Percentiles rank a stretch among this genome's conserved stretches.
phyloP scores from a whole-genome alignment of 2,797 vertebrate genomes.

The Nyctalus aviator region DNA sequence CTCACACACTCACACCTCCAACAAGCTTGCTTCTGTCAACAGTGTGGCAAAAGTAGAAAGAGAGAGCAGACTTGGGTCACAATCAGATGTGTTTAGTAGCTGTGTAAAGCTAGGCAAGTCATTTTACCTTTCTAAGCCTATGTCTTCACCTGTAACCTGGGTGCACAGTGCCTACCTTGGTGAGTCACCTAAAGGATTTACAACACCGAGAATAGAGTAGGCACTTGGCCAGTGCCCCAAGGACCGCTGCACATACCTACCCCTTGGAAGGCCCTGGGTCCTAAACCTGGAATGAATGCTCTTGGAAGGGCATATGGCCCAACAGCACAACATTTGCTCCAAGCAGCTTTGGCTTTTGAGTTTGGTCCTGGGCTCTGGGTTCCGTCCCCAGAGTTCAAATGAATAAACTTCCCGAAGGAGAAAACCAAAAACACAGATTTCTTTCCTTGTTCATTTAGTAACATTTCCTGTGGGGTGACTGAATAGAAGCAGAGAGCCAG shows the following conservation, averaged over 20 bases:
- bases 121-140: neutral
- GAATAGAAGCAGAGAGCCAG: neutral
- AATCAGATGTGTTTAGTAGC: neutral
- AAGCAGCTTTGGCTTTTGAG: neutral
- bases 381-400: neutral
- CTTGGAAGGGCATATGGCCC: neutral
- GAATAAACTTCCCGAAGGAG: neutral
- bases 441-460: neutral
- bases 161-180: neutral
- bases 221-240: neutral
- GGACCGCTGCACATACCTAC: neutral
- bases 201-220: neutral
- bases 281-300: neutral
- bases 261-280: neutral
- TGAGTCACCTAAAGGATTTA: neutral
- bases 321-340: no score
- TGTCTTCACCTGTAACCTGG: conserved; percentile 13
- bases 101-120: neutral
- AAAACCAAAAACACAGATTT: neutral
- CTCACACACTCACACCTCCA: neutral
- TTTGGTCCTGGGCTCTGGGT: neutral
- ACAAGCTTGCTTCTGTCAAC: neutral
- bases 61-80: neutral
- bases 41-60: neutral
- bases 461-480: neutral